These are phyloP conservation scores for Psilanteris sp. DNA, from an alignment of 1,140 invertebrate species.

Conservation along the genomic window DNA sequence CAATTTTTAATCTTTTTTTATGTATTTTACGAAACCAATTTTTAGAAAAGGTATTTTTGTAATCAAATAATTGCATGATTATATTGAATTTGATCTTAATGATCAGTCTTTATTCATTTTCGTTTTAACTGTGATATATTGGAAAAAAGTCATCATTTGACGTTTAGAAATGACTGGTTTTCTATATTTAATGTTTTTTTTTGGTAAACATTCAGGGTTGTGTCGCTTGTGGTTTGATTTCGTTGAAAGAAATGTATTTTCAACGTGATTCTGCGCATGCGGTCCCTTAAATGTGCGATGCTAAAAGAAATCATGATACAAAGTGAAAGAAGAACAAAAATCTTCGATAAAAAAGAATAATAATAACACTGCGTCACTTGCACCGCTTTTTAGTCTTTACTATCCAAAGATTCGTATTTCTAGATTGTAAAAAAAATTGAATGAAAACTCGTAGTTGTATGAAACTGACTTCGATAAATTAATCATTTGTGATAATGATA, in stretches of 20 bases:
- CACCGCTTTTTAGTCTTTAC: slow-evolving; percentile 60
- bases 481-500: slow-evolving; percentile 18
- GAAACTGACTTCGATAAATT: slow-evolving; percentile 24
- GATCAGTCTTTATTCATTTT: too few relatives aligned
- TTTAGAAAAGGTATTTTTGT: too few relatives aligned
- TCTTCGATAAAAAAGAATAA: neutral
- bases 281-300: neutral
- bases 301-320: neutral
- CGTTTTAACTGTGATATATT: too few relatives aligned
- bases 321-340: slow-evolving; percentile 6
- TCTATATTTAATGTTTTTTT: too few relatives aligned
- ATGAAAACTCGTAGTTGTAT: slow-evolving; percentile 31
- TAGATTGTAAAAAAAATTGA: slow-evolving; percentile 46
- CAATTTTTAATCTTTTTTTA: too few relatives aligned
- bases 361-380: slow-evolving; percentile 40
- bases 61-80: too few relatives aligned
- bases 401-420: slow-evolving; percentile 54
- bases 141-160: too few relatives aligned
- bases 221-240: neutral
- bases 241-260: neutral
- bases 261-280: neutral
- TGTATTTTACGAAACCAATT: too few relatives aligned
- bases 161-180: too few relatives aligned
- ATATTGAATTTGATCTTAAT: too few relatives aligned
- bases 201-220: too few relatives aligned